Evolutionary conservation across 2,888 invertebrate species (phyloP).

Genomic region (Cryptosula pallasiana): DNA sequence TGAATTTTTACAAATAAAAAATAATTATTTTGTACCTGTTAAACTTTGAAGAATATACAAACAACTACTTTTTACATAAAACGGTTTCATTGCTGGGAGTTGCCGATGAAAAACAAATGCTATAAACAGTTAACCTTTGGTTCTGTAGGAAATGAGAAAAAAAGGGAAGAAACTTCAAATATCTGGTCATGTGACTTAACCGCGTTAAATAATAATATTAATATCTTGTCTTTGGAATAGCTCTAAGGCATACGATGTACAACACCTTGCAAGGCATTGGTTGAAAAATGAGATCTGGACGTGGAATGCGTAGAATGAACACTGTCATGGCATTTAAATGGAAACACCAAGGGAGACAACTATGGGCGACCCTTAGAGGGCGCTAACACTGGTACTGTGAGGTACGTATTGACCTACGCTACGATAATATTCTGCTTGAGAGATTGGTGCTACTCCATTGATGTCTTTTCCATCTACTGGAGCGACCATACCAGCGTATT

Average conservation of each 20-base stretch:
- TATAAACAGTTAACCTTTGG: too few relatives aligned
- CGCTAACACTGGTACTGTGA: conserved; percentile 19
- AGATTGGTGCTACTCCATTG: conserved; percentile 8
- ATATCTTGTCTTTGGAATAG: background rate
- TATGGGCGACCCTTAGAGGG: background rate
- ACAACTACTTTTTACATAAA: too few relatives aligned
- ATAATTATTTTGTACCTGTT: too few relatives aligned
- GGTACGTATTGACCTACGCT: conserved; percentile 8
- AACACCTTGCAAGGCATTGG: background rate
- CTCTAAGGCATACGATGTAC: background rate
- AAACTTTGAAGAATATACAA: too few relatives aligned
- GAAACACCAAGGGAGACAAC: background rate
- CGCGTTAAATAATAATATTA: too few relatives aligned
- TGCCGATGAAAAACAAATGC: too few relatives aligned
- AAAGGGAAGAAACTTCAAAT: too few relatives aligned
- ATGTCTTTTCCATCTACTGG: conserved; percentile 9
- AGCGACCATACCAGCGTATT: conserved; percentile 8
- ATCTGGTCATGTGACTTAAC: too few relatives aligned
- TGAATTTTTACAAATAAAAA: too few relatives aligned
- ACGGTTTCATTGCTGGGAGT: too few relatives aligned
- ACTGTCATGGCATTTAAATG: conserved; percentile 1
- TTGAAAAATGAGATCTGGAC: background rate
- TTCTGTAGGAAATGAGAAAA: too few relatives aligned
- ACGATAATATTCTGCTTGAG: conserved; percentile 19
- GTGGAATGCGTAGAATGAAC: conserved; percentile 14